Conservation (phyloP, 2,113 vertebrate species). For the Dromaius novaehollandiae region DNA sequence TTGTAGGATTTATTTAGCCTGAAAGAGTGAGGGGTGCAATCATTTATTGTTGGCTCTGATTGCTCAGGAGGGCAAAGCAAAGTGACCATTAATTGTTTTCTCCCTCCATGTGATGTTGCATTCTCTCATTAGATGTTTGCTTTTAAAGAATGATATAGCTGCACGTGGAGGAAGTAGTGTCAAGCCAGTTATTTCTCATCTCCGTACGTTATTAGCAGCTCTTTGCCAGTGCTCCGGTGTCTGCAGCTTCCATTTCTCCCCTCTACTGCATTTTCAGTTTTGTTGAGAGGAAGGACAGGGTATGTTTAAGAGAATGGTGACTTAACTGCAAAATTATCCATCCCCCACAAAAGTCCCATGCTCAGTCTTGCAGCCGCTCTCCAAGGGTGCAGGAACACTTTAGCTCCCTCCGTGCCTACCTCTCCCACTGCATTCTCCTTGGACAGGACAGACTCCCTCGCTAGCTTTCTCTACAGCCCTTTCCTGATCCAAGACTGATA, state of each 20-base stretch:
- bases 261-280: background rate
- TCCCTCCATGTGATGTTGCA: background rate
- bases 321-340: background rate
- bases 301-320: background rate
- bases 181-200: background rate
- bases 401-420: background rate
- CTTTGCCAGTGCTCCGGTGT: background rate
- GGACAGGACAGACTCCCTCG: background rate
- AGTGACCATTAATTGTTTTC: constrained; percentile 40
- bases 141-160: constrained; percentile 36
- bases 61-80: constrained; percentile 42
- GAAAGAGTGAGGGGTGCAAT: constrained; percentile 29
- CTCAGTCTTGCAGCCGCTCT: background rate
- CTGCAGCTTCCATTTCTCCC: background rate
- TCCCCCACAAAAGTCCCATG: background rate
- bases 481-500: background rate
- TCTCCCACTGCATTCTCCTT: background rate
- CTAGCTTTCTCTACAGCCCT: background rate
- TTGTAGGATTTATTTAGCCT: constrained; percentile 43
- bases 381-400: background rate
- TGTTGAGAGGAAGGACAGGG: background rate
- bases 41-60: constrained; percentile 21
- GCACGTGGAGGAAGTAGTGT: background rate
- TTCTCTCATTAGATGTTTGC: constrained; percentile 33
- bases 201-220: background rate